Percentiles rank a stretch among this genome's conserved stretches.
phyloP scores from a whole-genome alignment of 2,797 vertebrate species.

The Eurystomus glaucurus region DNA sequence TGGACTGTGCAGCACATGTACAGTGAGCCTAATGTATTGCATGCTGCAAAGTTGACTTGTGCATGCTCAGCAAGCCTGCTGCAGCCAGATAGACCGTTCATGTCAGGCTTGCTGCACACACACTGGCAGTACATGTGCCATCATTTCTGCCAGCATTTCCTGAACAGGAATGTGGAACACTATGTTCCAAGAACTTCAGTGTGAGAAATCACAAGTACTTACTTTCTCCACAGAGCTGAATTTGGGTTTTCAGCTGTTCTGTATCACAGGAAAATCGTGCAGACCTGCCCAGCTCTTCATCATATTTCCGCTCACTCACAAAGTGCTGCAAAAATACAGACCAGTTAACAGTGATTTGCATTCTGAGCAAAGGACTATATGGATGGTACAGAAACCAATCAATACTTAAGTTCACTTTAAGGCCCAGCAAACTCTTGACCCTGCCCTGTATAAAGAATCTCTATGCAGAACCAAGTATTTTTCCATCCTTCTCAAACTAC shows the following conservation, averaged over 20 bases:
- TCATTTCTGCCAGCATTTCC: not conserved
- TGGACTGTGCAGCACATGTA: not conserved
- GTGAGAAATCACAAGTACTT: slow-evolving; percentile 62
- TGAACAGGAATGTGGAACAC: not conserved
- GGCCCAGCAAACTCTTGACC: not conserved
- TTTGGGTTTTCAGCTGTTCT: slow-evolving; percentile 83
- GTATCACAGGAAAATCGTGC: slow-evolving; percentile 86
- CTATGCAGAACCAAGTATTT: not conserved
- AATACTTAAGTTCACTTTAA: not conserved
- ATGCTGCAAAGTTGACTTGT: not conserved
- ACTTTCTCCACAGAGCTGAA: slow-evolving; percentile 87
- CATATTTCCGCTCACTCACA: slow-evolving; percentile 87
- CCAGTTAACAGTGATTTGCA: not conserved
- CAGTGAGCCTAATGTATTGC: not conserved
- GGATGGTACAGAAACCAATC: not conserved
- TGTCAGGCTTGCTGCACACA: not conserved
- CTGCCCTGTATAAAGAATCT: not conserved
- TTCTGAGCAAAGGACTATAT: not conserved
- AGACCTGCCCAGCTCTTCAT: slow-evolving; percentile 85
- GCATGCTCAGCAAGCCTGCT: not conserved
- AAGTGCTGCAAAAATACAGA: slow-evolving; percentile 80
- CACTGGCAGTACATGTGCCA: not conserved
- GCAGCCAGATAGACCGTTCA: not conserved
- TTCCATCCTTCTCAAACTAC: not conserved
- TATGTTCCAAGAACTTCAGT: not conserved